phyloP scores from a whole-genome alignment of 2,888 invertebrate species.

The Dryomyza anilis region DNA sequence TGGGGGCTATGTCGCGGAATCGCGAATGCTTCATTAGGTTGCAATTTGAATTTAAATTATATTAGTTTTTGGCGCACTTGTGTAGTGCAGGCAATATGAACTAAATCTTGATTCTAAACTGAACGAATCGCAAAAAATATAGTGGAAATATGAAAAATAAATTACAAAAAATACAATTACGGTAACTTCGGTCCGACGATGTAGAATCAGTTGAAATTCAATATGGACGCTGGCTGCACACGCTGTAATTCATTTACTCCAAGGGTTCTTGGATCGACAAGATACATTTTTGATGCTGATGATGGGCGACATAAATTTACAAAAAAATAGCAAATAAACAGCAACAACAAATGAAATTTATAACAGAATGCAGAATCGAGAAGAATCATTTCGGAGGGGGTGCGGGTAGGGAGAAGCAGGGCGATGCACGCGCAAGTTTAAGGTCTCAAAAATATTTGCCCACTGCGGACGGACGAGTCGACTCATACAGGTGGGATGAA shows the following conservation, averaged over 20 bases:
- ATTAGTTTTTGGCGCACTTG: too few relatives aligned
- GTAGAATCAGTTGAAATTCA: slow-evolving; percentile 15
- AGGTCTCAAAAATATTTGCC: slow-evolving; percentile 24
- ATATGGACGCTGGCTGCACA: slow-evolving; percentile 4
- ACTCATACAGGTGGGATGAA: neutral
- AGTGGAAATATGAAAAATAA: too few relatives aligned
- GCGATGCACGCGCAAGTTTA: slow-evolving; percentile 27
- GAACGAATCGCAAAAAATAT: neutral
- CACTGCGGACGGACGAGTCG: slow-evolving; percentile 1
- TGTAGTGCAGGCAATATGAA: too few relatives aligned
- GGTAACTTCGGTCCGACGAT: too few relatives aligned
- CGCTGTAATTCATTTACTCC: too few relatives aligned
- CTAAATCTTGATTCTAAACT: neutral
- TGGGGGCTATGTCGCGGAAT: too few relatives aligned
- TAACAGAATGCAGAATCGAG: slow-evolving; percentile 1
- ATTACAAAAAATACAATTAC: neutral
- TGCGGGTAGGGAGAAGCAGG: too few relatives aligned
- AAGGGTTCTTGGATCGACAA: too few relatives aligned
- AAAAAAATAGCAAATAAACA: neutral
- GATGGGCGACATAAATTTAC: slow-evolving; percentile 12
- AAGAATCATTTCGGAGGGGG: neutral
- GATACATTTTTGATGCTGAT: slow-evolving; percentile 14
- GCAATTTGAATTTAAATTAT: too few relatives aligned
- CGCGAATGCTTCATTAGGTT: too few relatives aligned
- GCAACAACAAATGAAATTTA: neutral